Base-by-base conservation (phyloP, 2,888 invertebrate genomes). In the Taphrorychus bicolor region DNA sequence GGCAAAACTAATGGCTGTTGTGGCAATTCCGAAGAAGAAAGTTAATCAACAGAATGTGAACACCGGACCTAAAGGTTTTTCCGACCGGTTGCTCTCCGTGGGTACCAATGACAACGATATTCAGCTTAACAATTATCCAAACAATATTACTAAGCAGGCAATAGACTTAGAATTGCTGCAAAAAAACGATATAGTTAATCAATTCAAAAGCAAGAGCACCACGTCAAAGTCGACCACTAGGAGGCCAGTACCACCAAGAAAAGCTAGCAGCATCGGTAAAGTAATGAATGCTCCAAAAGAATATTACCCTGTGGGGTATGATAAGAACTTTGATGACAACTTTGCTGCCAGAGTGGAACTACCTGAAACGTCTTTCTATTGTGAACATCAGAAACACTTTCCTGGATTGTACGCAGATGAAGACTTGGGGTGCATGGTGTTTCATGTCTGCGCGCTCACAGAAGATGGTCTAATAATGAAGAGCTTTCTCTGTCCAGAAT, bases 231-330 rank as follows among this genome's bases (percentile, higher is more conserved):
- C 82, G 1, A 82, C 82, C 1, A 80, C 82, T 1, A 74, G 76
- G 16, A 82, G 83, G 0, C 84, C 85, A 66, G 82, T 84, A 21
- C 76, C 66, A 77, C 83, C 67, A 76, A 76, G 76, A 59, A 75
- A 76, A 32, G 76, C 77, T 21, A 79, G 76, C 40, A 81, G 80
- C 61, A 78, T 80, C 7, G 82, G 82, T 4, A 83, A 93, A 84
- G 94, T 94, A 3, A 94, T 94, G 94, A 94, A 94, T 78, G 94
- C 94, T 0, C 94, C 94, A 0, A 88, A 90, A 51, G 94, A 94
- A 76, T 94, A 94, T 79, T 94, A 94, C 79, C 94, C 94, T 0
- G 91, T 92, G 1, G 92, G 92, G 0, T 94, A 94, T 76, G 93
- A 94, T 76, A 94, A 94, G 82, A 93, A 94, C 80, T 94, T 93